Base-by-base conservation (phyloP, 2,113 vertebrate genomes). In the Microtus pennsylvanicus region DNA sequence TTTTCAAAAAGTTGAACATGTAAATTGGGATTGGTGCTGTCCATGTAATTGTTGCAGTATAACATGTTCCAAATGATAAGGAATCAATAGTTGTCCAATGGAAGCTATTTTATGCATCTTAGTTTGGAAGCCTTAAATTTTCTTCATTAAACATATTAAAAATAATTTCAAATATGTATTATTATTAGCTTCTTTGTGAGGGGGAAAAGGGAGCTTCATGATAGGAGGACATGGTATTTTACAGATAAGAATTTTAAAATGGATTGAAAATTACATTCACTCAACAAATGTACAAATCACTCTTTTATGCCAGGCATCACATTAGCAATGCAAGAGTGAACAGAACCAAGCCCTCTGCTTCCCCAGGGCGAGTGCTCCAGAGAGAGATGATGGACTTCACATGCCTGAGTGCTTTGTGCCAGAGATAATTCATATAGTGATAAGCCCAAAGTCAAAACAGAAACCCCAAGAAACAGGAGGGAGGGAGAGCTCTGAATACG, bases 61-160 rank as follows among this genome's bases (percentile, higher is more conserved):
- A 87, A 83, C 76, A 65, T 81, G n/a, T 67, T 91, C 3, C 22
- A 87, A 92, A 93, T 61, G 86, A 58, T 83, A 86, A 91, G n/a
- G 58, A 85, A 61, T 45, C 42, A 13, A 50, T 88, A 65, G 82
- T 7, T 89, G 72, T 77, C 47, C 47, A 50, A 13, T 38, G 55
- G 6, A 77, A 45, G 8, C n/a, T 77, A 58, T 92, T 95, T 89
- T 91, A 85, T 61, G 12, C 1, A 74, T 24, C 0, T 63, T 85
- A 80, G 16, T 87, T 38, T 63, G 5, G 0, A 42, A 42, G 10
- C 13, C 65, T n/a, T 90, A 69, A 92, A 85, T 5, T 90, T 33
- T 72, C 81, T 78, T 89, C 10, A 5, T 50, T 5, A 67, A 82
- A 69, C 42, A 14, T n/a, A 63, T 35, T 52, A 30, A 78, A 63